Percentiles rank a stretch among this genome's conserved stretches.
Evolutionary conservation across 2,113 vertebrate species (phyloP).

Genomic region (Bos javanicus): DNA sequence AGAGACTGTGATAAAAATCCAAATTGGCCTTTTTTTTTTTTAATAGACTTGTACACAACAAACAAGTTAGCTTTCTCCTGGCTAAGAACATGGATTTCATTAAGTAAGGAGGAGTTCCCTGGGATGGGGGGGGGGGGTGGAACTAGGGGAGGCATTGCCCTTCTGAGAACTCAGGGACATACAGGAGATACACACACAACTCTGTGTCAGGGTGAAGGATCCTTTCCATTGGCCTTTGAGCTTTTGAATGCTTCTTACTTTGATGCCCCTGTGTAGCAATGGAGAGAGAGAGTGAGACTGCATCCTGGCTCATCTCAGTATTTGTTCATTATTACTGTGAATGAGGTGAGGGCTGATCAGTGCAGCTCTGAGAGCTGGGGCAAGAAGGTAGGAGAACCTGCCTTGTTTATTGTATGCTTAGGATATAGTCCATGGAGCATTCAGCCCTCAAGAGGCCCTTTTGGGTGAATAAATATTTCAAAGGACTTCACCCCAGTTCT

Average conservation of each 20-base stretch:
- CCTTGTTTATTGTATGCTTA: neutral
- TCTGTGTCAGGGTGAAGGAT: neutral
- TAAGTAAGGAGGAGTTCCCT: neutral
- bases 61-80: neutral
- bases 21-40: neutral
- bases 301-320: neutral
- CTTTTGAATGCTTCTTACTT: neutral
- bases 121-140: neutral
- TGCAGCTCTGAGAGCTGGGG: neutral
- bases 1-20: neutral
- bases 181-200: neutral
- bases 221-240: neutral
- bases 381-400: neutral
- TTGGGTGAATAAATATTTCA: neutral
- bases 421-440: neutral
- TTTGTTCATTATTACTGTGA: neutral
- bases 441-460: neutral
- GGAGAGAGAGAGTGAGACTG: neutral
- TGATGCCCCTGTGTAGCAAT: neutral
- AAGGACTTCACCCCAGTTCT: neutral
- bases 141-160: neutral
- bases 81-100: neutral
- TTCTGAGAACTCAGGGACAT: neutral
- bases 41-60: neutral
- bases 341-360: neutral